phyloP scores from a whole-genome alignment of 2,797 vertebrate species.

The Hapalemur alaotrensis region DNA sequence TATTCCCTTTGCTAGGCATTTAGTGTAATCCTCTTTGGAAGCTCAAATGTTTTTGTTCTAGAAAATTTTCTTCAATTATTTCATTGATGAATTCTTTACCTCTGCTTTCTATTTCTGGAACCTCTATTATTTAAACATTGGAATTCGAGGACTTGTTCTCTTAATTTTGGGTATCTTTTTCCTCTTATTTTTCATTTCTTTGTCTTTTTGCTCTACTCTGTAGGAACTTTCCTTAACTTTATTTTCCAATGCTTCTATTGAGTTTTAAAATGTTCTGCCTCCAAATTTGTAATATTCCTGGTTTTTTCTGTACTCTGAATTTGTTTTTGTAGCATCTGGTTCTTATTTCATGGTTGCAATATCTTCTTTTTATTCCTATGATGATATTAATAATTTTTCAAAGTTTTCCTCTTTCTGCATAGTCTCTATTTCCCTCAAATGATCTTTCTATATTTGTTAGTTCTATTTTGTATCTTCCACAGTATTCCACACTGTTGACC shows the following conservation, averaged over 20 bases:
- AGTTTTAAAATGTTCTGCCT: neutral
- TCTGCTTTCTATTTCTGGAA: neutral
- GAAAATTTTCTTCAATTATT: neutral
- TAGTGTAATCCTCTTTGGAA: neutral
- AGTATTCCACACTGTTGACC: neutral
- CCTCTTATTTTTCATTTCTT: neutral
- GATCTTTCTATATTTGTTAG: neutral
- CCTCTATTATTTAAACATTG: neutral
- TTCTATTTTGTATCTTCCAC: neutral
- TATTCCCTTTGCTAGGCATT: neutral
- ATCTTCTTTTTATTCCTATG: neutral
- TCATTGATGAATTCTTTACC: neutral
- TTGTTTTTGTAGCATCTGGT: neutral
- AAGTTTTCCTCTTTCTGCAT: neutral
- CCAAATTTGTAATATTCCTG: neutral
- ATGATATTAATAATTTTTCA: neutral
- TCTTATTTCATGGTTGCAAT: neutral
- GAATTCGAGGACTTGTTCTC: neutral
- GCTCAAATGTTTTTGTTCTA: neutral
- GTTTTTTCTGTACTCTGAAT: neutral
- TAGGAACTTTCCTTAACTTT: neutral
- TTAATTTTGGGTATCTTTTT: neutral
- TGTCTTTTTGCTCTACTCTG: neutral
- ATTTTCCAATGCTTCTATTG: neutral
- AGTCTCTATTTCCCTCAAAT: neutral